Evolutionary conservation across 92 coral and sea anemone genomes (phyloP), one percentile per base, ranked within the genome.

Genomic region (Pocillopora grandis): DNA sequence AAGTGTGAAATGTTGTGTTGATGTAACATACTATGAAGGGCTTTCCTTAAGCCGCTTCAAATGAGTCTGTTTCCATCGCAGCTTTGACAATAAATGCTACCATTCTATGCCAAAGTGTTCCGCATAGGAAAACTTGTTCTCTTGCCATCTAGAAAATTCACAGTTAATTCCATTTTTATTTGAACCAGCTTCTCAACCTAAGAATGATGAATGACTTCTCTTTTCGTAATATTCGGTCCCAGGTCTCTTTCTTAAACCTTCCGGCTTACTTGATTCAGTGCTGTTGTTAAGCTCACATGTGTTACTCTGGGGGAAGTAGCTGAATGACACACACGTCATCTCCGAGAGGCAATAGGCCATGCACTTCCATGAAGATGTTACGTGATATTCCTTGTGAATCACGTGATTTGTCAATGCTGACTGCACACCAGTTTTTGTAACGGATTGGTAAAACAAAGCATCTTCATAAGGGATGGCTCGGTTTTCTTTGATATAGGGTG

Each of bases 341-440:
- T 36, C 58, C 19, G 11, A 10, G 19, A 71, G 76, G 58, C 76
- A 71, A 20, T 71, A 52, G 10, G 35, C 58, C 55, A 36, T 36
- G 10, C 76, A 71, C 55, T 71, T 36, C 58, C 56, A 36, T 52
- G 55, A 14, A 11, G 42, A 1, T 5, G 12, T 71, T 13, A 71
- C 76, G 76, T 71, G 56, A 71, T 23, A 23, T 7, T 36, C 55
- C 58, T 1, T 23, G 58, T 16, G n/a, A 52, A 71, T 71, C 76
- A 35, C 76, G 76, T 71, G 76, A 71, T 52, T 52, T 52, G 27
- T 18, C n/a, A 71, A 33, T 16, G 76, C 76, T 42, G 8, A 70
- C 37, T 70, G 75, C 15, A 16, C n/a, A 14, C 65, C 65, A 12
- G 16, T 61, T 19, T 61, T 64, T 64, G 68, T 14, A 1, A 23